phyloP scores from a whole-genome alignment of 2,888 invertebrate species.

The Euclidia mi region DNA sequence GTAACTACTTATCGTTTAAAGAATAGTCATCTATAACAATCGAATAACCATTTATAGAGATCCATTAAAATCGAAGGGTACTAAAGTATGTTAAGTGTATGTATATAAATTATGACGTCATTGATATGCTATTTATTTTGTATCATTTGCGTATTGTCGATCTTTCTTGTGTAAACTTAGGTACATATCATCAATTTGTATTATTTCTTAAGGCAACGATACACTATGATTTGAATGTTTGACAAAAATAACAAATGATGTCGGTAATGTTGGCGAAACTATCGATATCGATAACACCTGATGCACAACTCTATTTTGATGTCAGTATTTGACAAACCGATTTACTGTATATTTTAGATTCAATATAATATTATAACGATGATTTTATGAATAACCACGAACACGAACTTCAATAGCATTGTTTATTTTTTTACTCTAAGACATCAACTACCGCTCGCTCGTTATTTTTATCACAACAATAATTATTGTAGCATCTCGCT shows the following conservation, averaged over 20 bases:
- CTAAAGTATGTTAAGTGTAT: constrained; percentile 86
- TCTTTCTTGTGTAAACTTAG: constrained; percentile 88
- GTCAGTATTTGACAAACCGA: background rate
- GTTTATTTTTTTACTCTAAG: background rate
- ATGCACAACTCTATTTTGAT: background rate
- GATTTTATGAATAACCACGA: too few species aligned
- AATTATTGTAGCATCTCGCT: constrained; percentile 49
- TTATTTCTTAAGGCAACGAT: constrained; percentile 78
- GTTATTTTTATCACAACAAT: constrained; percentile 48
- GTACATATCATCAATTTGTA: constrained; percentile 88
- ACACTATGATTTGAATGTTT: constrained; percentile 58
- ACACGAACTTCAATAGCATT: background rate
- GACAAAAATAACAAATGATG: constrained; percentile 53
- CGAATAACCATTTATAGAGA: constrained; percentile 81
- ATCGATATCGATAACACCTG: constrained; percentile 26
- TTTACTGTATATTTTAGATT: too few species aligned
- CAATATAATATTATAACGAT: too few species aligned
- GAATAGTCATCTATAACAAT: constrained; percentile 83
- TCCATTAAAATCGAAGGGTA: constrained; percentile 88
- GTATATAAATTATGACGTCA: constrained; percentile 84
- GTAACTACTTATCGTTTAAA: constrained; percentile 72
- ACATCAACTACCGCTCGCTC: constrained; percentile 23
- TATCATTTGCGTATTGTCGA: constrained; percentile 84
- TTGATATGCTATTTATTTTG: constrained; percentile 86
- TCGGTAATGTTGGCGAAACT: constrained; percentile 9